These are phyloP conservation scores for Darevskia mixta DNA, from an alignment of 2,797 vertebrate genomes.

Conservation along the genomic window DNA sequence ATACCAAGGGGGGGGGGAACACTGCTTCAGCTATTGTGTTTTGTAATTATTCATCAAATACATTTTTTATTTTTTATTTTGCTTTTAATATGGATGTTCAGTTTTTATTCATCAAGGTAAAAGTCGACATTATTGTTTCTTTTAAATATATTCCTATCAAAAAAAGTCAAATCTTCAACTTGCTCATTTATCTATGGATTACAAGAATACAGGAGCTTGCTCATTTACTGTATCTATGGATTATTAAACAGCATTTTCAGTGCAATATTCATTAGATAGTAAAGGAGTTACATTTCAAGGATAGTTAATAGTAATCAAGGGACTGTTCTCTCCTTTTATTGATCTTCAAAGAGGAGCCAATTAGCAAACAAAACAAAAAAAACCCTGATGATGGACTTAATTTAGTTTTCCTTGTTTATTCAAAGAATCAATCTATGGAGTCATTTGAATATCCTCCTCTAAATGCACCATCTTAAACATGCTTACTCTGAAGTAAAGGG, in stretches of 20 bases:
- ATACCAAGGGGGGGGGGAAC: not conserved
- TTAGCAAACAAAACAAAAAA: not conserved
- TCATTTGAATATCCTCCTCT: not conserved
- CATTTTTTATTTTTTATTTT: not conserved
- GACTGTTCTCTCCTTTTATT: not conserved
- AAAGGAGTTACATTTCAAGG: not conserved
- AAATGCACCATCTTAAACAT: not conserved
- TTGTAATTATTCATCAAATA: not conserved
- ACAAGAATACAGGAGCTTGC: not conserved
- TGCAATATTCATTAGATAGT: not conserved
- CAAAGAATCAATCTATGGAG: conserved; percentile 10
- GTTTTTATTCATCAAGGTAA: not conserved
- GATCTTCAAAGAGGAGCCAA: not conserved
- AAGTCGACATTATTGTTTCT: not conserved
- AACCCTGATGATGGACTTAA: not conserved
- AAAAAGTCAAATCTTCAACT: not conserved
- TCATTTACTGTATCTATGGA: not conserved
- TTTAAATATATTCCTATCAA: conserved; percentile 2
- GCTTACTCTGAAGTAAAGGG: not conserved
- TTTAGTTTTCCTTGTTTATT: not conserved
- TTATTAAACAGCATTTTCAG: not conserved
- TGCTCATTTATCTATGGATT: conserved; percentile 5
- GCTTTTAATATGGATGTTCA: not conserved
- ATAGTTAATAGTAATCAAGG: conserved; percentile 1
- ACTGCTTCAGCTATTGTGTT: not conserved